These are phyloP conservation scores for Formica aserva DNA, from an alignment of 2,888 invertebrate species.

Conservation along the genomic window DNA sequence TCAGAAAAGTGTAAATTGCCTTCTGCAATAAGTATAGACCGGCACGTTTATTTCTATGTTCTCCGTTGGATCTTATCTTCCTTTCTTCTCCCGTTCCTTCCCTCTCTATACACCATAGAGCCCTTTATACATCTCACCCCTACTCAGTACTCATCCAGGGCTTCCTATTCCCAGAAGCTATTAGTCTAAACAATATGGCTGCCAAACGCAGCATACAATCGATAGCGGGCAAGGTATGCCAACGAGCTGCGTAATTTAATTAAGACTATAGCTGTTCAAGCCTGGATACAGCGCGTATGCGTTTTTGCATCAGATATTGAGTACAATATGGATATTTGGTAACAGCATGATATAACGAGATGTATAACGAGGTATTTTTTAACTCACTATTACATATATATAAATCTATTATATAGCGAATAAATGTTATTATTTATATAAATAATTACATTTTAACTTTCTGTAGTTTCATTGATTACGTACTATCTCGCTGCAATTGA, in stretches of 20 bases:
- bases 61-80: slow-evolving; percentile 67
- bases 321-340: neutral
- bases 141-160: slow-evolving; percentile 71
- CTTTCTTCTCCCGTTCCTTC: slow-evolving; percentile 52
- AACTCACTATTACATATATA: neutral
- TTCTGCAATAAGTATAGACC: slow-evolving; percentile 71
- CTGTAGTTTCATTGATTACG: neutral
- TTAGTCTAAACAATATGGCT: slow-evolving; percentile 85
- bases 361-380: neutral
- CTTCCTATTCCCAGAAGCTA: slow-evolving; percentile 83
- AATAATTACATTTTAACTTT: neutral
- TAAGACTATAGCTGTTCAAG: slow-evolving; percentile 69
- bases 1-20: slow-evolving; percentile 81
- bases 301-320: slow-evolving; percentile 33
- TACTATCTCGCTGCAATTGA: neutral
- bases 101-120: slow-evolving; percentile 39
- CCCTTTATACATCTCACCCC: slow-evolving; percentile 66
- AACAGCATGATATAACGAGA: slow-evolving; percentile 3
- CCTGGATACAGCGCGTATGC: slow-evolving; percentile 5
- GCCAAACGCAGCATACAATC: slow-evolving; percentile 84
- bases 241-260: slow-evolving; percentile 79
- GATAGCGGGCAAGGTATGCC: slow-evolving; percentile 78
- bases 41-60: slow-evolving; percentile 63
- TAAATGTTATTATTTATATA: neutral
- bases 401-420: neutral